These are phyloP conservation scores for Rhaphigaster nebulosa DNA, from an alignment of 2,888 invertebrate genomes.

Conservation along the genomic window DNA sequence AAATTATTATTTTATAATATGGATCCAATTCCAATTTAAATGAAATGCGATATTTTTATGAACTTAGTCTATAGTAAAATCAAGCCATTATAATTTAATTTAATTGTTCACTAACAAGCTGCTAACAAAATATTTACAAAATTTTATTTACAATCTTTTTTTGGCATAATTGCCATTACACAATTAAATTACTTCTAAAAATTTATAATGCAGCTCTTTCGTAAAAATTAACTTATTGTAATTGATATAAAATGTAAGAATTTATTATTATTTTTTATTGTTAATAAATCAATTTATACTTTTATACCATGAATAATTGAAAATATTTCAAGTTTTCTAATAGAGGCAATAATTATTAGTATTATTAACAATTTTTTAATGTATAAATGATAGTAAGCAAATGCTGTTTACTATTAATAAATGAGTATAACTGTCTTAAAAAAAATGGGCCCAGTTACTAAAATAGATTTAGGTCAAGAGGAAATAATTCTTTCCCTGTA, in stretches of 20 bases:
- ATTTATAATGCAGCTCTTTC: conserved; percentile 59
- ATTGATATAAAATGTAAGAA: neutral
- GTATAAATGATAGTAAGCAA: neutral
- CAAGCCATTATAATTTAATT: neutral
- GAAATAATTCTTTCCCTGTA: neutral
- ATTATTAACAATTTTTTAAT: neutral
- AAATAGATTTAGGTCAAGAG: neutral
- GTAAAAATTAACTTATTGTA: neutral
- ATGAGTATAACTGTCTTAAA: neutral
- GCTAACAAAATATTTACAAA: conserved; percentile 43
- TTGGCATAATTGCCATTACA: conserved; percentile 29
- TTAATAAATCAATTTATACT: neutral
- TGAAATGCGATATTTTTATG: neutral
- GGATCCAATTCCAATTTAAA: neutral
- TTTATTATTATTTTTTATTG: neutral
- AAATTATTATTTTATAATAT: neutral
- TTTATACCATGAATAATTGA: neutral
- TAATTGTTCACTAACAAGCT: neutral
- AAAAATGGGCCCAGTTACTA: neutral
- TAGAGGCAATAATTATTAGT: neutral
- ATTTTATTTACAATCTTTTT: conserved; percentile 27
- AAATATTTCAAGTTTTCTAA: neutral
- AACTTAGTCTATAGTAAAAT: neutral
- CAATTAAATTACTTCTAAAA: conserved; percentile 32
- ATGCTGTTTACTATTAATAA: neutral